These are phyloP conservation scores for Zaprionus ornatus DNA, from an alignment of 1,140 invertebrate species.

Conservation along the genomic window DNA sequence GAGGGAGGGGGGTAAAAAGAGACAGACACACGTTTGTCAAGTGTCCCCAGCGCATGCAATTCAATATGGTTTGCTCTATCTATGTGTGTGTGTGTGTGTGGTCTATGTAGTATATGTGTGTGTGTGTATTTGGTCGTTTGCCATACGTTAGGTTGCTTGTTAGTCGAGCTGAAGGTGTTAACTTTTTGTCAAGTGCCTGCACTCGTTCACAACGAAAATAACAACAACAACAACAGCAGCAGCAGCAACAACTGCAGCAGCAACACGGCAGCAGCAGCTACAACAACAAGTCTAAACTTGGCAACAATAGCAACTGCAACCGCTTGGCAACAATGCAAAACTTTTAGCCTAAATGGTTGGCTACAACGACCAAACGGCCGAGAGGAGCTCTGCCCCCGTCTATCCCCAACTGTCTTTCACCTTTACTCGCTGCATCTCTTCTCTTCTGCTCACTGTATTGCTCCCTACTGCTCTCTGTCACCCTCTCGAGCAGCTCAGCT, in stretches of 20 bases:
- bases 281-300: not conserved
- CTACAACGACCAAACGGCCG: not conserved
- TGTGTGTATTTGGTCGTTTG: slow-evolving; percentile 20
- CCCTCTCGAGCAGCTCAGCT: not conserved
- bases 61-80: slow-evolving; percentile 28
- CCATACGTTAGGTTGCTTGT: slow-evolving; percentile 56
- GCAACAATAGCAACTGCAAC: slow-evolving; percentile 3
- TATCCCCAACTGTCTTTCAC: no score
- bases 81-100: slow-evolving; percentile 1
- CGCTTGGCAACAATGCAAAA: slow-evolving; percentile 25
- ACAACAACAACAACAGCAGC: not conserved
- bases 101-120: not conserved
- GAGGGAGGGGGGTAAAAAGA: not conserved
- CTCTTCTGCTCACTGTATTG: no score
- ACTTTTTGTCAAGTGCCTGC: slow-evolving; percentile 49
- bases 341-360: slow-evolving; percentile 27
- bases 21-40: slow-evolving; percentile 37
- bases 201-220: slow-evolving; percentile 1
- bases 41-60: slow-evolving; percentile 64
- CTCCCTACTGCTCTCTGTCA: not conserved
- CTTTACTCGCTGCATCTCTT: no score
- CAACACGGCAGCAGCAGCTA: not conserved
- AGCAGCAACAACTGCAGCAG: not conserved
- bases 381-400: not conserved
- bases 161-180: slow-evolving; percentile 58